These are phyloP conservation scores for Caerostris extrusa DNA, from an alignment of 1,140 invertebrate genomes.

Conservation along the genomic window DNA sequence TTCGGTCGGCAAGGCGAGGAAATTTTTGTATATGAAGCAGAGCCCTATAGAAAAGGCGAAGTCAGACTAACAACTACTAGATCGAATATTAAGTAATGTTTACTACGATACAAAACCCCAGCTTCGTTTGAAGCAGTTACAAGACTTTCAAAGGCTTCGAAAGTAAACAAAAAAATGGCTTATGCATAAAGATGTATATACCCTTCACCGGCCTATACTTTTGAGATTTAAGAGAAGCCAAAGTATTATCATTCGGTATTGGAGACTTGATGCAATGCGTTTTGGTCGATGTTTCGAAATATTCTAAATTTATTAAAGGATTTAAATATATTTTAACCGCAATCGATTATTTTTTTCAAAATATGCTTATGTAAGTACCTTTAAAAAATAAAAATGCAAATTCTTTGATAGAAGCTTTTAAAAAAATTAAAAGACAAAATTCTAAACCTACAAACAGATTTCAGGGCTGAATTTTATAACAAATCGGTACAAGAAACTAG, in stretches of 20 bases:
- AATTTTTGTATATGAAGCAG: no score
- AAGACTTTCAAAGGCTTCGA: background rate
- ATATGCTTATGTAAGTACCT: background rate
- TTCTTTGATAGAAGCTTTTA: background rate
- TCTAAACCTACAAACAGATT: background rate
- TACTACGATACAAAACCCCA: conserved; percentile 3
- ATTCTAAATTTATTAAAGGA: background rate
- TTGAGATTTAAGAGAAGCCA: background rate
- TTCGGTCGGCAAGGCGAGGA: no score
- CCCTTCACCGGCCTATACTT: background rate
- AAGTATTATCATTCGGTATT: background rate
- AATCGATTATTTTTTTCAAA: conserved; percentile 54
- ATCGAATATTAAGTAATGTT: background rate
- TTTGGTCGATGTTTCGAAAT: background rate
- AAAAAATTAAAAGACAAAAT: background rate
- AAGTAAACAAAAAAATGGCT: background rate
- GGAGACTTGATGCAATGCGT: background rate
- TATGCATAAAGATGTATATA: background rate
- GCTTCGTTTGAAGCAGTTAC: background rate
- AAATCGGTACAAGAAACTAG: background rate
- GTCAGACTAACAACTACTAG: background rate
- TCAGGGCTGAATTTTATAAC: conserved; percentile 4
- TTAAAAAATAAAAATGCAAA: background rate
- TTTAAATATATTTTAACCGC: conserved; percentile 40
- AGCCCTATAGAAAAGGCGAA: no score